A percentile compares a stretch with the other conserved stretches of the same genome.
These are phyloP conservation scores for Artibeus lituratus DNA, from an alignment of 2,797 vertebrate genomes.

Conservation along the genomic window DNA sequence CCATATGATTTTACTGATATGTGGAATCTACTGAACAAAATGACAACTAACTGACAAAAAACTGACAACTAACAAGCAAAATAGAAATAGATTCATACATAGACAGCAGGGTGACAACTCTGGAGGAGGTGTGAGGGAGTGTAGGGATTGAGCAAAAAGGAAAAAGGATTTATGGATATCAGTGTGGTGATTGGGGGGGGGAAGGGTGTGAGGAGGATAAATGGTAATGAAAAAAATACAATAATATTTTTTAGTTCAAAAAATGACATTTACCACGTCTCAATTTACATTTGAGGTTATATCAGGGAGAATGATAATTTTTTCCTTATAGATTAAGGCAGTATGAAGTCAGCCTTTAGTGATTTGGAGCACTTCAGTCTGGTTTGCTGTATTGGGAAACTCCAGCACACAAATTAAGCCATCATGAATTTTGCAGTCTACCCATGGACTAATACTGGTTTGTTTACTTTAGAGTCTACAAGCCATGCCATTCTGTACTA, in stretches of 20 bases:
- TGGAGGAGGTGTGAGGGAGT: neutral
- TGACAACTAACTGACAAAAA: no score
- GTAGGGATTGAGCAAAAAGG: neutral
- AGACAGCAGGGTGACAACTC: neutral
- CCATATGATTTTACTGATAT: neutral
- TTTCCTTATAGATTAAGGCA: neutral
- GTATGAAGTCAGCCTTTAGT: neutral
- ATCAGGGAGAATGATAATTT: neutral
- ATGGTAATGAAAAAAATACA: neutral
- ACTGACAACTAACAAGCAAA: neutral
- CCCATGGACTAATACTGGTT: neutral
- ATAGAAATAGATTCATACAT: neutral
- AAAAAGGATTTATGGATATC: neutral
- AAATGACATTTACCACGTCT: neutral
- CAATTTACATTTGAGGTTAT: neutral
- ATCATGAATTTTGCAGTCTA: neutral
- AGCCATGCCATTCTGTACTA: neutral
- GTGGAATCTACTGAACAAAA: neutral
- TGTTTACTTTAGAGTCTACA: neutral
- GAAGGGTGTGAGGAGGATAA: neutral
- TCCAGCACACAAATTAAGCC: neutral
- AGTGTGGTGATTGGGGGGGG: neutral
- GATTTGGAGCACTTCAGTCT: neutral
- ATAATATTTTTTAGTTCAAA: neutral
- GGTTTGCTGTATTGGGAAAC: neutral